phyloP scores from a whole-genome alignment of 2,888 invertebrate genomes.

The Hyposoter dolosus region DNA sequence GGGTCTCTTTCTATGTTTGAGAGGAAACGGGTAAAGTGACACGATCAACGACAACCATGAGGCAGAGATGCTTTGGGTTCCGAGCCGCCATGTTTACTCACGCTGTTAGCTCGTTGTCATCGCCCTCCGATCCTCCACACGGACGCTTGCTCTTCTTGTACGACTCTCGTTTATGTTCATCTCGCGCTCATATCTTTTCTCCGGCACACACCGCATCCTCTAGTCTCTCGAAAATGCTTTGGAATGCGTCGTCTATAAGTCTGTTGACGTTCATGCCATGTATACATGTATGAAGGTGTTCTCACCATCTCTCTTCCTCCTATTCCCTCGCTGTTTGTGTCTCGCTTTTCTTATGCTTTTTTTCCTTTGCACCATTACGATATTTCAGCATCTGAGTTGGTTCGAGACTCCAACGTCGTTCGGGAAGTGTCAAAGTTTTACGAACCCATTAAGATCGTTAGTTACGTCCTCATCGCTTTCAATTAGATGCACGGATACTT shows the following conservation, averaged over 20 bases:
- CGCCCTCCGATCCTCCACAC: slow-evolving; percentile 73
- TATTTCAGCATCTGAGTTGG: slow-evolving; percentile 44
- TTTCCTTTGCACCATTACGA: slow-evolving; percentile 14
- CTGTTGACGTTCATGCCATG: slow-evolving; percentile 44
- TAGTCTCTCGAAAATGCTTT: slow-evolving; percentile 21
- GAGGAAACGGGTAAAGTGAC: slow-evolving; percentile 83
- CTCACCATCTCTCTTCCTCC: slow-evolving; percentile 5
- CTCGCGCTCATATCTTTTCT: slow-evolving; percentile 45
- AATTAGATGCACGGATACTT: slow-evolving; percentile 1
- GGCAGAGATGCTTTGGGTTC: slow-evolving; percentile 64
- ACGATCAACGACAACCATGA: slow-evolving; percentile 76
- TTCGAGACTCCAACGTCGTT: slow-evolving; percentile 21
- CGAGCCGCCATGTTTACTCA: slow-evolving; percentile 82
- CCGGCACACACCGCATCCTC: slow-evolving; percentile 44
- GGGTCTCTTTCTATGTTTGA: slow-evolving; percentile 76
- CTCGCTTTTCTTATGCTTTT: neutral
- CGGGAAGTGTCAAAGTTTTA: slow-evolving; percentile 83
- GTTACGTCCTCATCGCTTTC: slow-evolving; percentile 24
- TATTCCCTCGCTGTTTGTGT: neutral
- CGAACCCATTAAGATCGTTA: slow-evolving; percentile 79
- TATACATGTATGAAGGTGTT: neutral
- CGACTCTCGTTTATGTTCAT: slow-evolving; percentile 58
- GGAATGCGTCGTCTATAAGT: slow-evolving; percentile 35
- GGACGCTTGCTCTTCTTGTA: slow-evolving; percentile 50
- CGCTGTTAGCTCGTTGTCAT: slow-evolving; percentile 84